These are phyloP conservation scores for Morelia viridis DNA, from an alignment of 2,797 vertebrate species.

Conservation along the genomic window DNA sequence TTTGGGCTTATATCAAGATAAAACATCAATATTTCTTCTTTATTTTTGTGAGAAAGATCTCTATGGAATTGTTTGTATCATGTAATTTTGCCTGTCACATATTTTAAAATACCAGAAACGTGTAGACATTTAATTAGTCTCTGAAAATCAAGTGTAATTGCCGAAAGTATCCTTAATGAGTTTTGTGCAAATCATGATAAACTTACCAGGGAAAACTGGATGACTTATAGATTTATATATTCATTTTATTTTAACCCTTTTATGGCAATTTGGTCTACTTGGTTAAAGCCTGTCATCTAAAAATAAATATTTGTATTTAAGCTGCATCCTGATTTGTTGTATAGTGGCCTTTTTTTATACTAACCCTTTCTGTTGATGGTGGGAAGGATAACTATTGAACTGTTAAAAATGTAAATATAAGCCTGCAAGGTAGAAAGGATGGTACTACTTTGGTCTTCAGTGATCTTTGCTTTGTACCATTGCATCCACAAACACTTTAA, in stretches of 20 bases:
- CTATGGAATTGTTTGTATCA: background rate
- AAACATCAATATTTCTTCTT: background rate
- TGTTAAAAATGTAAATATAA: background rate
- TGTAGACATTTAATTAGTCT: background rate
- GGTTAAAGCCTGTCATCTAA: background rate
- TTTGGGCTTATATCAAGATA: background rate
- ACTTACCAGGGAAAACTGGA: background rate
- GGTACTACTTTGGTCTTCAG: background rate
- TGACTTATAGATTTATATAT: background rate
- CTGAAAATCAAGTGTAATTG: constrained; percentile 10
- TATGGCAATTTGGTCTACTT: background rate
- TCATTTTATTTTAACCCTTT: background rate
- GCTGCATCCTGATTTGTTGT: background rate
- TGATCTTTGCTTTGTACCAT: background rate
- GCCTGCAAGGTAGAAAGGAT: background rate
- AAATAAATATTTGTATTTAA: background rate
- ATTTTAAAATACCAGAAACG: background rate
- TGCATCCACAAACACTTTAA: background rate
- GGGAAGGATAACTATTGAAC: background rate
- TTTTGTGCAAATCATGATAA: constrained; percentile 11
- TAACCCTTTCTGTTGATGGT: background rate
- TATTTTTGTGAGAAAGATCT: constrained; percentile 9
- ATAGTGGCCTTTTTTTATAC: background rate
- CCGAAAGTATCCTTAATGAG: background rate
- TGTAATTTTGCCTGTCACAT: background rate